phyloP scores from a whole-genome alignment of 2,888 invertebrate genomes.

The Galeopsomyia nigrocyanea region DNA sequence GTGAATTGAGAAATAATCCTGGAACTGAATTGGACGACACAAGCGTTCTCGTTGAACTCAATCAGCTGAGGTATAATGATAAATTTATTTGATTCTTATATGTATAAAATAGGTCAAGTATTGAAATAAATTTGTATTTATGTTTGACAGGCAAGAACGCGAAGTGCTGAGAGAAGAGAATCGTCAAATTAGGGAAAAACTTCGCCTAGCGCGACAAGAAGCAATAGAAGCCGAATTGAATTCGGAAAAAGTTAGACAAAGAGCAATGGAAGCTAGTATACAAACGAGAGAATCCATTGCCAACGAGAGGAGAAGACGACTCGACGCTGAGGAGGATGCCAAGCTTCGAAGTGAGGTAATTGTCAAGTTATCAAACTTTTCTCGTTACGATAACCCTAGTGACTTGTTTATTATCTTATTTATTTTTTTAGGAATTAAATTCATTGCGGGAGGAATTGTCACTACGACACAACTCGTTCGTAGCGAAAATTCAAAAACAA shows the following conservation, averaged over 20 bases:
- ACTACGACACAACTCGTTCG: conserved; percentile 70
- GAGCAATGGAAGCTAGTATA: conserved; percentile 65
- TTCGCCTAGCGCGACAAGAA: conserved; percentile 69
- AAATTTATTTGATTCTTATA: conserved; percentile 44
- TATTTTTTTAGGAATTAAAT: conserved; percentile 69
- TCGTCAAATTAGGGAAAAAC: conserved; percentile 69
- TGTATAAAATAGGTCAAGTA: conserved; percentile 43
- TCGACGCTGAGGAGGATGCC: conserved; percentile 69
- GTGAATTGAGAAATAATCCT: conserved; percentile 70
- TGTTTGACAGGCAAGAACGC: conserved; percentile 69
- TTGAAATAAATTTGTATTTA: conserved; percentile 57
- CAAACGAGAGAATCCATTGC: conserved; percentile 65
- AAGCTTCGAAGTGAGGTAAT: conserved; percentile 60
- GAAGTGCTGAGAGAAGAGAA: conserved; percentile 74
- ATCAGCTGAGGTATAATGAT: conserved; percentile 70
- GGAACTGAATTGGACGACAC: conserved; percentile 57
- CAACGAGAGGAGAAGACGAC: conserved; percentile 67
- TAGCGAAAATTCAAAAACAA: conserved; percentile 71
- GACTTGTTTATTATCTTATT: not conserved
- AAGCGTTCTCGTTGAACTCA: conserved; percentile 74
- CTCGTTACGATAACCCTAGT: no score
- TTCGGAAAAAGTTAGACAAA: conserved; percentile 68
- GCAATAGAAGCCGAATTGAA: conserved; percentile 63
- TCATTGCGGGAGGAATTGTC: conserved; percentile 72
- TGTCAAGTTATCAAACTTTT: not conserved